These are phyloP conservation scores for Lasiurus borealis DNA, from an alignment of 2,113 vertebrate species.

Conservation along the genomic window DNA sequence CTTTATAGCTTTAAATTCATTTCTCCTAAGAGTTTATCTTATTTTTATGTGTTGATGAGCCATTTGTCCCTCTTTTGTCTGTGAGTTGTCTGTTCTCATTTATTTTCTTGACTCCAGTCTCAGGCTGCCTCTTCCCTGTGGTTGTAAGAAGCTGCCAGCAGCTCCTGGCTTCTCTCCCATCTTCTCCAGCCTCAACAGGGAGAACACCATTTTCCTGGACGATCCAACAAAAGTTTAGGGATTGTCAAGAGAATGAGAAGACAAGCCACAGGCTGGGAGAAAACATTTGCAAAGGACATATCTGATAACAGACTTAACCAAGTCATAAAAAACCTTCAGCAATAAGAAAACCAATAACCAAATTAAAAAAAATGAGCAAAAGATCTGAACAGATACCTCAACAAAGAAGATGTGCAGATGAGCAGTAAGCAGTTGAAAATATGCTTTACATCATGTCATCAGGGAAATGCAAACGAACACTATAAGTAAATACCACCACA, in stretches of 20 bases:
- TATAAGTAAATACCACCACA: not conserved
- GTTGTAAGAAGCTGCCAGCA: not conserved
- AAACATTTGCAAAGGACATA: not conserved
- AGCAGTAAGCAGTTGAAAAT: not conserved
- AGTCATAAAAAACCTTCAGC: not conserved
- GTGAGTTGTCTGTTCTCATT: not conserved
- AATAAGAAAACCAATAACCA: not conserved
- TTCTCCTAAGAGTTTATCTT: not conserved
- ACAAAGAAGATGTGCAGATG: not conserved
- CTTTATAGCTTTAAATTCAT: conserved; percentile 15
- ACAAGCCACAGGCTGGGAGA: not conserved
- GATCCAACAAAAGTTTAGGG: not conserved
- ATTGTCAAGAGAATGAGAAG: not conserved
- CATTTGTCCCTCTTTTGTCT: not conserved
- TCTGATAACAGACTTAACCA: not conserved
- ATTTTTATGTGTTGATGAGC: not conserved
- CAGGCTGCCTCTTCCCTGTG: not conserved
- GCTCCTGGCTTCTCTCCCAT: not conserved
- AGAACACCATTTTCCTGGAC: not conserved
- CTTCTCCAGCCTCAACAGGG: not conserved
- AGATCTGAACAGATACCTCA: not conserved
- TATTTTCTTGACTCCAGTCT: not conserved
- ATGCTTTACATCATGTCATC: not conserved
- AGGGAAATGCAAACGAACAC: not conserved
- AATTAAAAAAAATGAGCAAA: not conserved